phyloP scores from a whole-genome alignment of 23 tunicate genomes.

The Ascidia mentula region DNA sequence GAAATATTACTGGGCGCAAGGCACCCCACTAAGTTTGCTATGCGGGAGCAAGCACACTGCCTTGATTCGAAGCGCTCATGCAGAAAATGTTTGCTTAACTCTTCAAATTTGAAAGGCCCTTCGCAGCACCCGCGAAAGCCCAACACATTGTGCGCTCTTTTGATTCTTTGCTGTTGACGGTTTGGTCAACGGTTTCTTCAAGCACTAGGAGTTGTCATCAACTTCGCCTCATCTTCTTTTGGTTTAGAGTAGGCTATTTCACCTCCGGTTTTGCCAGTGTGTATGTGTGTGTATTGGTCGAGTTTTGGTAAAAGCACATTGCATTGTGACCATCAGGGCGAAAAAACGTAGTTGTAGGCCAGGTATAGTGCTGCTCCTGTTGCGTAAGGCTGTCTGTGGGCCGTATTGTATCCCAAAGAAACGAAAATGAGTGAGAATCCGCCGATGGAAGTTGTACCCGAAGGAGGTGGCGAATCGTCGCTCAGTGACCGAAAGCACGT shows the following conservation, averaged over 20 bases:
- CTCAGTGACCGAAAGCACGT: constrained; percentile 62
- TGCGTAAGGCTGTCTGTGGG: not conserved
- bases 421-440: not conserved
- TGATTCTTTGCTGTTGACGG: not conserved
- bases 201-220: not conserved
- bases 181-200: not conserved
- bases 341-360: not conserved
- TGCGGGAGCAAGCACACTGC: not conserved
- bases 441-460: constrained; percentile 18
- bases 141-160: no score
- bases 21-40: not conserved
- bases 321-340: not conserved
- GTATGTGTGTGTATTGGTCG: not conserved
- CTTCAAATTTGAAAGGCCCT: constrained; percentile 8
- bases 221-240: not conserved
- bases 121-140: not conserved
- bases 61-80: not conserved
- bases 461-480: not conserved
- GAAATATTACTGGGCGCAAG: no score
- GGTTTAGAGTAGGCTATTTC: not conserved
- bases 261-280: no score
- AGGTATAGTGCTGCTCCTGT: not conserved
- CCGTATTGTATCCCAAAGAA: not conserved
- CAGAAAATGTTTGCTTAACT: constrained; percentile 6
- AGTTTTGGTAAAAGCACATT: not conserved